phyloP scores from a whole-genome alignment of 2,113 vertebrate species.

The Hylia prasina region DNA sequence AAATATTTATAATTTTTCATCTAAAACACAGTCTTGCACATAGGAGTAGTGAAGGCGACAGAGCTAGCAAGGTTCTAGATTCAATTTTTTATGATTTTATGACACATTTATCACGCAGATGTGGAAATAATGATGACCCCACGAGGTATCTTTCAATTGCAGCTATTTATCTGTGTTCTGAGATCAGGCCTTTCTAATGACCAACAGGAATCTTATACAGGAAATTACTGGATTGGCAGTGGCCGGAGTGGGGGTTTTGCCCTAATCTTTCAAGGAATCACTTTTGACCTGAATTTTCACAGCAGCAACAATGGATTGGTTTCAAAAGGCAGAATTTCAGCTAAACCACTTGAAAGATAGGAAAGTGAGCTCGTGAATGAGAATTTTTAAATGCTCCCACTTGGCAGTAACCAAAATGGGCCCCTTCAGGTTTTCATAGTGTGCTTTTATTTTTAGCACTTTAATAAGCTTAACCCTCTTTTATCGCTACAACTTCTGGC shows the following conservation, averaged over 20 bases:
- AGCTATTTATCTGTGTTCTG: background rate
- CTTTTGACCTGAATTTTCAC: background rate
- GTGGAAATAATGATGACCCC: background rate
- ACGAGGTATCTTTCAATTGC: background rate
- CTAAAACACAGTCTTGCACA: background rate
- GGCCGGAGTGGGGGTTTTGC: background rate
- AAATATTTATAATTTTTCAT: background rate
- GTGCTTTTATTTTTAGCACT: conserved; percentile 10
- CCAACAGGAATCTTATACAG: background rate
- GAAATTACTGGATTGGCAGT: background rate
- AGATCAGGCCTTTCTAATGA: background rate
- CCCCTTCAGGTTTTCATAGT: conserved; percentile 6
- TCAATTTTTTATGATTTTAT: background rate
- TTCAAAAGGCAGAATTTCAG: background rate
- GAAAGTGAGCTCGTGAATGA: background rate
- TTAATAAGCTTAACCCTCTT: conserved; percentile 24
- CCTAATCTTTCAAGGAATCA: background rate
- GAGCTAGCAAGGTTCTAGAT: background rate
- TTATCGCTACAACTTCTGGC: background rate
- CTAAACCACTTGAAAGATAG: background rate
- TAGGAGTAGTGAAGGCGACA: background rate
- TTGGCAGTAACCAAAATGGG: conserved; percentile 22
- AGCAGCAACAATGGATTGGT: background rate
- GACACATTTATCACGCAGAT: background rate
- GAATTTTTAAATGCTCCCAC: background rate